Evolutionary conservation across 2,113 vertebrate species (phyloP).

Genomic region (Felis chaus): DNA sequence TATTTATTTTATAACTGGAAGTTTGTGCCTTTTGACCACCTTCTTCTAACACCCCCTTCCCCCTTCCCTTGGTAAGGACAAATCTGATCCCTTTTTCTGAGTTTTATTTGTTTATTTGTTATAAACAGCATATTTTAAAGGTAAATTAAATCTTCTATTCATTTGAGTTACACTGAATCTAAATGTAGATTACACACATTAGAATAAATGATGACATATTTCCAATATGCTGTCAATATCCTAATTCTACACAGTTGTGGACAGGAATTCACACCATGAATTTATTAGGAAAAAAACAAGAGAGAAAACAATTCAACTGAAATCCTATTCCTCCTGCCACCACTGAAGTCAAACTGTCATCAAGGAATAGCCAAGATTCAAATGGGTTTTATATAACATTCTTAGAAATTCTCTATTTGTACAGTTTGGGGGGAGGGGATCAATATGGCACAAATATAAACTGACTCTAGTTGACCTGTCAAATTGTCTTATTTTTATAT

Average conservation of each 20-base stretch:
- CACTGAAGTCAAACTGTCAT: not conserved
- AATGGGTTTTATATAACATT: not conserved
- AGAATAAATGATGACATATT: not conserved
- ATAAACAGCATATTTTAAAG: not conserved
- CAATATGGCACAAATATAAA: not conserved
- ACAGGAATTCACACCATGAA: not conserved
- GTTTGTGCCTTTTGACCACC: not conserved
- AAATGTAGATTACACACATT: not conserved
- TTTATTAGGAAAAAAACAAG: not conserved
- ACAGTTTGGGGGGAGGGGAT: not conserved
- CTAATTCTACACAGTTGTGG: not conserved
- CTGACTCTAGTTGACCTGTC: not conserved
- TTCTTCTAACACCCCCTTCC: not conserved
- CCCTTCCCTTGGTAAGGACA: not conserved
- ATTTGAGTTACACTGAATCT: not conserved
- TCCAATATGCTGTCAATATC: not conserved
- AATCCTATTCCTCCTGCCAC: not conserved
- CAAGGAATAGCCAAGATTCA: not conserved
- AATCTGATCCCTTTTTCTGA: not conserved
- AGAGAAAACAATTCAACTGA: not conserved
- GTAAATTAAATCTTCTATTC: conserved; percentile 15
- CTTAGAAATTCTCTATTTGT: not conserved
- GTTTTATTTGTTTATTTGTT: not conserved
- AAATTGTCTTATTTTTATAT: not conserved
- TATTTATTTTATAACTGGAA: not conserved